Evolutionary conservation across 2,113 vertebrate genomes (phyloP), one percentile per base, ranked within the genome.

Genomic region (Dromaius novaehollandiae): DNA sequence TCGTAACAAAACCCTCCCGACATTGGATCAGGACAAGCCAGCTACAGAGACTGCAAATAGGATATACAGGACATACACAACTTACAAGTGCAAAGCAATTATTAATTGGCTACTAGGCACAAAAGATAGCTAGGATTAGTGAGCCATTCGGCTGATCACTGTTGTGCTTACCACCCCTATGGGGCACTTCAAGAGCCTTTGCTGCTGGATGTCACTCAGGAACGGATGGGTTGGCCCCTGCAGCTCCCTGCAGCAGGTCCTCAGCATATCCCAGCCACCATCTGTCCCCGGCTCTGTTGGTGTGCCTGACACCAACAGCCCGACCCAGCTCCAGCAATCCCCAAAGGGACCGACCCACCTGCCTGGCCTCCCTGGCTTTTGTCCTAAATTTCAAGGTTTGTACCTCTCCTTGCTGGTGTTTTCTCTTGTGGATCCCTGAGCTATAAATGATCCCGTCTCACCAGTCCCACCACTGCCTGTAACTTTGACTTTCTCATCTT

Each of bases 331-430:
- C 56, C 24, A 24, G 26, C 17, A 22, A 28, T 28, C 20, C n/a
- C 38, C 48, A 20, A 80, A 11, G 9, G 34, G 8, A 68, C 16
- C 0, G 0, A 48, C 7, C 5, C 13, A 46, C 26, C 32, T 44
- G 13, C 5, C 34, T 61, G 22, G 8, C 3, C 6, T 66, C 9
- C 9, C 13, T 0, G 0, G 12, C 22, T 53, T 66, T 73, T 13
- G 24, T 42, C 25, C 26, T 18, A 42, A 42, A 5, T 65, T 28
- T 65, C 9, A 18, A 20, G 3, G 34, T 78, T 65, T 82, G 11
- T n/a, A 32, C 18, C 38, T 83, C 53, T 61, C 26, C 26, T 17
- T 78, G 30, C 11, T n/a, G 22, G 24, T 3, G 28, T 38, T 78
- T 12, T 40, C 26, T 19, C 38, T 65, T 20, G 16, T 65, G 64